Percentiles rank a stretch among this genome's conserved stretches.
These are phyloP conservation scores for Cheilosia variabilis DNA, from an alignment of 2,888 invertebrate genomes.

Conservation along the genomic window DNA sequence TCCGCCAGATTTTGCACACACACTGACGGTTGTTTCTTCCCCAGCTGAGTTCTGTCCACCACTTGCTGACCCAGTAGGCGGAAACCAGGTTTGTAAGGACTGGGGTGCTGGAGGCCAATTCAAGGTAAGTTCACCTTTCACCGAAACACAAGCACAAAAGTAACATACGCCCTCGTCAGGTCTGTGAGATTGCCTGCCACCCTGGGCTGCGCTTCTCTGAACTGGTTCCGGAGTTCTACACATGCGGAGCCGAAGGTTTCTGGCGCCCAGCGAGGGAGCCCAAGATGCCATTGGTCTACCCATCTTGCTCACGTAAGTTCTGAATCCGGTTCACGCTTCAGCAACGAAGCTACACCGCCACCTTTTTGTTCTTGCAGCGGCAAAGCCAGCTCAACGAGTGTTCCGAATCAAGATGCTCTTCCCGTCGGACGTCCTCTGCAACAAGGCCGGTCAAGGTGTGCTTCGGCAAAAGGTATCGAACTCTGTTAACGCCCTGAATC, in stretches of 20 bases:
- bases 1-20: background rate
- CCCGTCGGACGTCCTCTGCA: conserved; percentile 98
- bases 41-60: conserved; percentile 96
- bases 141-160: background rate
- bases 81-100: conserved; percentile 95
- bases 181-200: conserved; percentile 95
- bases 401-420: conserved; percentile 97
- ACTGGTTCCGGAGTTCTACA: conserved; percentile 97
- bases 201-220: conserved; percentile 95
- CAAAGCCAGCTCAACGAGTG: conserved; percentile 96
- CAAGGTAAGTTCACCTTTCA: conserved; percentile 84
- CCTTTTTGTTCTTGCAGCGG: conserved; percentile 84
- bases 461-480: conserved; percentile 94
- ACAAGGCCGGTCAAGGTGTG: conserved; percentile 97
- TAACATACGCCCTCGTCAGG: conserved; percentile 79
- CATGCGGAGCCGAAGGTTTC: conserved; percentile 98
- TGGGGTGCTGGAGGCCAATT: conserved; percentile 99
- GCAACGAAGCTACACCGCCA: background rate
- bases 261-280: conserved; percentile 96
- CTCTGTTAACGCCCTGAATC: conserved; percentile 95
- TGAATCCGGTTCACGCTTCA: background rate
- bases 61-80: conserved; percentile 94
- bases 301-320: conserved; percentile 93
- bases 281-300: conserved; percentile 92
- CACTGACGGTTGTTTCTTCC: background rate